Evolutionary conservation across 2,888 invertebrate genomes (phyloP).

Genomic region (Archips xylosteana): DNA sequence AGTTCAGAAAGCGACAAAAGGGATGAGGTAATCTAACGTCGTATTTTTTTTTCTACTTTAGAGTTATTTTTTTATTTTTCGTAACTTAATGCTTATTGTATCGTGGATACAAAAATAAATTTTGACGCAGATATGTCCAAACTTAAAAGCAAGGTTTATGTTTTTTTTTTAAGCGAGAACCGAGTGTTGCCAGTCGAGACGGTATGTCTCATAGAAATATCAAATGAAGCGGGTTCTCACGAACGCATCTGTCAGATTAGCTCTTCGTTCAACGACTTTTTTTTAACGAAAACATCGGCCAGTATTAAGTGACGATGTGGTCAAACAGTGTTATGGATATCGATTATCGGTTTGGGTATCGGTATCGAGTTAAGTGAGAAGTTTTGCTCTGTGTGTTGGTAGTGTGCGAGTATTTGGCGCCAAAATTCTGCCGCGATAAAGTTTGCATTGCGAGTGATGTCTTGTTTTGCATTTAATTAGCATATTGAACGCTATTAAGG

Average conservation of each 20-base stretch:
- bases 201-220: conserved; percentile 1
- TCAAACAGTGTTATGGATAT: conserved; percentile 40
- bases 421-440: background rate
- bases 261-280: conserved; percentile 60
- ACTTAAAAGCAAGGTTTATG: background rate
- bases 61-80: too few species aligned
- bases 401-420: background rate
- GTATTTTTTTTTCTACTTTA: too few species aligned
- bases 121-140: too few species aligned
- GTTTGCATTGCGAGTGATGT: background rate
- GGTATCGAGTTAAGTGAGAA: conserved; percentile 33
- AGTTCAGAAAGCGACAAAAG: background rate
- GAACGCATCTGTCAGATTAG: conserved; percentile 74
- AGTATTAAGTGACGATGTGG: conserved; percentile 41
- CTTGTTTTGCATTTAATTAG: conserved; percentile 1
- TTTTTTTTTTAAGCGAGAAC: background rate
- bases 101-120: too few species aligned
- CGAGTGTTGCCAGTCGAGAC: background rate
- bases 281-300: conserved; percentile 50
- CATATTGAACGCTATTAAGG: background rate
- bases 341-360: conserved; percentile 37
- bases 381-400: conserved; percentile 18
- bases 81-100: too few species aligned
- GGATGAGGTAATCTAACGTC: too few species aligned
- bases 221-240: conserved; percentile 55